Evolutionary conservation across 2,113 vertebrate genomes (phyloP).

Genomic region (Eidolon helvum): DNA sequence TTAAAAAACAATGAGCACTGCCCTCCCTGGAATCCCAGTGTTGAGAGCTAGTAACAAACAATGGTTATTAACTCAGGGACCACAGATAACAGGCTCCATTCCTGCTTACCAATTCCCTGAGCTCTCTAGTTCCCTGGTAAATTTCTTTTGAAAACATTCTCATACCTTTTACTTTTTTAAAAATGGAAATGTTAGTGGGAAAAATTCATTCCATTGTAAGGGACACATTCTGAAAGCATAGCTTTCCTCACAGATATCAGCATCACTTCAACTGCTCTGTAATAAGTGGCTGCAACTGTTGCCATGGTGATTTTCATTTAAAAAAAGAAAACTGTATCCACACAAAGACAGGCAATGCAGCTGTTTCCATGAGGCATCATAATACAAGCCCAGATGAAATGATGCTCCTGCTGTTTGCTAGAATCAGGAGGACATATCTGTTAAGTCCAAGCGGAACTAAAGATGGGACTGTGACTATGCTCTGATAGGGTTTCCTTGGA

Average conservation of each 20-base stretch:
- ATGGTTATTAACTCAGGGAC: constrained; percentile 51
- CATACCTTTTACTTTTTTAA: constrained; percentile 34
- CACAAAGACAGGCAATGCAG: constrained; percentile 79
- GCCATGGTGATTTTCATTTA: constrained; percentile 80
- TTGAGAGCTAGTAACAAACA: background rate
- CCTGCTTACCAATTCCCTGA: constrained; percentile 40
- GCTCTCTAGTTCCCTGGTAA: constrained; percentile 53
- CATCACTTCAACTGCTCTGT: constrained; percentile 75
- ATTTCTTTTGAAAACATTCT: constrained; percentile 69
- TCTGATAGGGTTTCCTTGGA: background rate
- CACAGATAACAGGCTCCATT: constrained; percentile 58
- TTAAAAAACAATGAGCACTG: background rate
- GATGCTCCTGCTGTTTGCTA: constrained; percentile 42
- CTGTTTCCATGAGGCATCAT: constrained; percentile 74
- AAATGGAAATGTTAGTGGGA: constrained; percentile 51
- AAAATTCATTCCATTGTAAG: constrained; percentile 59
- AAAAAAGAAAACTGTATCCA: constrained; percentile 70
- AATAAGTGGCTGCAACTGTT: constrained; percentile 84
- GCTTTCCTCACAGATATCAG: constrained; percentile 78
- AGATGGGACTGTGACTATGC: background rate
- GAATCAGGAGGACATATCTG: background rate
- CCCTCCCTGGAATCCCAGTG: background rate
- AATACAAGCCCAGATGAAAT: constrained; percentile 77
- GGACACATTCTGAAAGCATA: constrained; percentile 67
- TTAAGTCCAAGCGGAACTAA: background rate